A percentile compares a stretch with the other conserved stretches of the same genome.
Conservation (phyloP, 2,113 vertebrate species). For the Ageneiosus marmoratus region DNA sequence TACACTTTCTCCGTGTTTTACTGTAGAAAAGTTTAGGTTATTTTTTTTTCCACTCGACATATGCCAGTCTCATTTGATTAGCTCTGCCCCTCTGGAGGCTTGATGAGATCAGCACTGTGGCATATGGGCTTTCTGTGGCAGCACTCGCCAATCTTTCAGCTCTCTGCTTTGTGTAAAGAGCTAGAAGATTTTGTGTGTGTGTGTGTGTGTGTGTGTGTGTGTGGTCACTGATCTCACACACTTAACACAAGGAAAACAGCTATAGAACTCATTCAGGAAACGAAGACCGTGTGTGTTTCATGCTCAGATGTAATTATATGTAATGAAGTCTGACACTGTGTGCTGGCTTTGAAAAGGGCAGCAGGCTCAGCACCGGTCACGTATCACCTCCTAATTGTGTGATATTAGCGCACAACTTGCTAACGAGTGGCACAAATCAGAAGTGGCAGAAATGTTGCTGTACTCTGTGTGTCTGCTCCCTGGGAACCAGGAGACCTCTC, state of each 20-base stretch:
- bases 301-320: slow-evolving; percentile 60
- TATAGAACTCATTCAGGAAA: neutral
- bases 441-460: slow-evolving; percentile 22
- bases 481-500: neutral
- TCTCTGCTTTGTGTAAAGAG: neutral
- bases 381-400: slow-evolving; percentile 10
- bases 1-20: neutral
- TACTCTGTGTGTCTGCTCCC: neutral
- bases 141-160: neutral
- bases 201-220: slow-evolving; percentile 3
- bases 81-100: slow-evolving; percentile 36
- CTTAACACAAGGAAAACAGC: neutral
- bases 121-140: slow-evolving; percentile 44
- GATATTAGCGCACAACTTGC: slow-evolving; percentile 17
- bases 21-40: slow-evolving; percentile 12
- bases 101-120: slow-evolving; percentile 37
- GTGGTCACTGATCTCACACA: neutral
- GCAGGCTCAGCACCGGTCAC: neutral
- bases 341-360: slow-evolving; percentile 21
- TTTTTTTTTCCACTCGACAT: slow-evolving; percentile 27
- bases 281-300: slow-evolving; percentile 25
- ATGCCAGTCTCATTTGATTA: slow-evolving; percentile 43
- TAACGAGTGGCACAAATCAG: slow-evolving; percentile 13
- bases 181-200: slow-evolving; percentile 8
- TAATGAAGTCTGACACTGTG: slow-evolving; percentile 60